Percentiles rank a stretch among this genome's conserved stretches.
These are phyloP conservation scores for Zelostemma sp. DNA, from an alignment of 1,140 invertebrate species.

Conservation along the genomic window DNA sequence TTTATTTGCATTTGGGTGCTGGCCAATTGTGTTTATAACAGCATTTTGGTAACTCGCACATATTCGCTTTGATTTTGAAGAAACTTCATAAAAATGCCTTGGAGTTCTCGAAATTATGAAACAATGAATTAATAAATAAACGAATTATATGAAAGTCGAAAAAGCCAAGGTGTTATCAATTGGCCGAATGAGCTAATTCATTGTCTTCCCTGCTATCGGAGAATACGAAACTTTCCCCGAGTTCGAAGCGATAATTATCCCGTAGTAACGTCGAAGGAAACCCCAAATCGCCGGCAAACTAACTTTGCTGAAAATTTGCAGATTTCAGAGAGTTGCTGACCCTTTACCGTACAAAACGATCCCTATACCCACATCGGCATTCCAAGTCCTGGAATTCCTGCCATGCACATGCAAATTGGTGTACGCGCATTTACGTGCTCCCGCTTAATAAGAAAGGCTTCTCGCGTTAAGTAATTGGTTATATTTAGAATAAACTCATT, in stretches of 20 bases:
- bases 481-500: conserved; percentile 12
- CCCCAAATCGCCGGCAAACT: conserved; percentile 22
- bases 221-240: conserved; percentile 25
- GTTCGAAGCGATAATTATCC: conserved; percentile 27
- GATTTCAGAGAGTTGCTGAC: conserved; percentile 9
- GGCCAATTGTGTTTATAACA: not conserved
- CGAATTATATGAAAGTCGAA: no score
- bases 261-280: conserved; percentile 28
- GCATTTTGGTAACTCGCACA: no score
- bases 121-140: no score
- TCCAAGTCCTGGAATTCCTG: conserved; percentile 20
- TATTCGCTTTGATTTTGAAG: no score
- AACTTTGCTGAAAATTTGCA: conserved; percentile 30
- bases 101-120: no score
- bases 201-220: conserved; percentile 22
- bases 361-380: no score
- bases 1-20: conserved; percentile 13
- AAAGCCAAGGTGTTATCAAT: no score
- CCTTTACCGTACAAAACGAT: conserved; percentile 21
- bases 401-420: conserved; percentile 18
- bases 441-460: not conserved
- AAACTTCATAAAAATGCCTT: no score
- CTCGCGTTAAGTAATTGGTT: conserved; percentile 7
- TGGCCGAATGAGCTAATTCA: conserved; percentile 7
- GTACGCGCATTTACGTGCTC: not conserved